Conservation (phyloP, 2,797 vertebrate species). For the Enteromius unitaeniatus region DNA sequence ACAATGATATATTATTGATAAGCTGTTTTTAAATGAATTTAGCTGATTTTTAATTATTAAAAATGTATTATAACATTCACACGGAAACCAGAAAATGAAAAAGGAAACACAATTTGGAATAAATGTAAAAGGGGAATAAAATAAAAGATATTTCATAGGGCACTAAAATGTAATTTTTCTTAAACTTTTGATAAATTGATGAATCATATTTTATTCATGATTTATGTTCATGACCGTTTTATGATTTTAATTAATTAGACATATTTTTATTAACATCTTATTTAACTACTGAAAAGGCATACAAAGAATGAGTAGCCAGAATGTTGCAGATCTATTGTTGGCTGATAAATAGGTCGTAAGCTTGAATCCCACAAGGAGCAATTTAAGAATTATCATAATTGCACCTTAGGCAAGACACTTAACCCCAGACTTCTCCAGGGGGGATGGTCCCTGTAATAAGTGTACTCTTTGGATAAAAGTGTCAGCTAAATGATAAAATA, state of each 20-base stretch:
- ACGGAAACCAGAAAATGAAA: background rate
- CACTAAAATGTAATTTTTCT: too few relatives aligned
- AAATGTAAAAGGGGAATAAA: background rate
- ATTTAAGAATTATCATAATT: constrained; percentile 26
- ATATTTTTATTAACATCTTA: background rate
- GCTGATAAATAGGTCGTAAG: background rate
- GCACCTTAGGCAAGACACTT: constrained; percentile 28
- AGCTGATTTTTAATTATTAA: background rate
- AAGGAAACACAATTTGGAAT: background rate
- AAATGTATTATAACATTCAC: background rate
- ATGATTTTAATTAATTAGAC: background rate
- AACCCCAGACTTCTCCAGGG: constrained; percentile 34
- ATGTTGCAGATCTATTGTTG: background rate
- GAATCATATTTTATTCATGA: background rate
- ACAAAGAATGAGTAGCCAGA: background rate
- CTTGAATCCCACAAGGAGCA: constrained; percentile 15
- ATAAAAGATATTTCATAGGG: too few relatives aligned
- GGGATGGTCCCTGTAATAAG: constrained; percentile 11
- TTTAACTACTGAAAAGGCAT: background rate
- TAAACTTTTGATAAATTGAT: background rate
- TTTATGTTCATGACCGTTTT: background rate
- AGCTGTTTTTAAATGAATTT: background rate
- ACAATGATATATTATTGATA: background rate
- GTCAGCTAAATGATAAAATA: constrained; percentile 37
- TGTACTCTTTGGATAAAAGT: constrained; percentile 33